Evolutionary conservation across 2,888 invertebrate species (phyloP), one percentile per base, ranked within the genome.

Genomic region (Unio pictorum): DNA sequence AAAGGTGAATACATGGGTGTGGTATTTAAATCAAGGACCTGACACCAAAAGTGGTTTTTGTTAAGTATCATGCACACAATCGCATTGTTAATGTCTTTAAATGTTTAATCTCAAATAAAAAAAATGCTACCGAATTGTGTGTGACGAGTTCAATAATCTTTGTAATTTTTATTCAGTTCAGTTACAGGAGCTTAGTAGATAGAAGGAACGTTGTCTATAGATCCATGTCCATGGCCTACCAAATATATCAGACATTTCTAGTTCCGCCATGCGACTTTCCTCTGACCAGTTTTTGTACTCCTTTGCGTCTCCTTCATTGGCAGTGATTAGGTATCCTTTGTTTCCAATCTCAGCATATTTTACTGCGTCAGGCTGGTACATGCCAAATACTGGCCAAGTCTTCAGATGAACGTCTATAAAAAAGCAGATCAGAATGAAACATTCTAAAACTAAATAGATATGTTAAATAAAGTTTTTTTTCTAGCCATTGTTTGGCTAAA

Each of bases 281-380:
- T 81, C 82, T 1, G 67, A 58, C 62, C 72, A 65, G n/a, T 72
- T 64, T 7, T 30, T 58, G 61, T 84, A 84, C 20, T 80, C 81
- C 65, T 84, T 85, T 15, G 74, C 61, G 55, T 81, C 81, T 1
- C 86, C 86, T 67, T 86, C 85, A 61, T 86, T 84, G 45, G 84
- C 82, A 1, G 83, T 81, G 15, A 86, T 65, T 20, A 86, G 56
- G 63, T 82, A 81, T 6, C 74, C 75, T 0, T 67, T 64, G 6
- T 79, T 81, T 8, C 69, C 63, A 56, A 79, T 74, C 17, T 60
- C 63, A 34, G 80, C 67, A 15, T 74, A 73, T 23, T 80, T 72
- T 55, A 84, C 79, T 0, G 80, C 45, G 70, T 85, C 85, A 0
- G 85, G 85, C 65, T 80, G 81, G 71, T 84, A 85, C 79, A 84